Base-by-base conservation (phyloP, 2,113 vertebrate species). In the Pituophis catenifer region DNA sequence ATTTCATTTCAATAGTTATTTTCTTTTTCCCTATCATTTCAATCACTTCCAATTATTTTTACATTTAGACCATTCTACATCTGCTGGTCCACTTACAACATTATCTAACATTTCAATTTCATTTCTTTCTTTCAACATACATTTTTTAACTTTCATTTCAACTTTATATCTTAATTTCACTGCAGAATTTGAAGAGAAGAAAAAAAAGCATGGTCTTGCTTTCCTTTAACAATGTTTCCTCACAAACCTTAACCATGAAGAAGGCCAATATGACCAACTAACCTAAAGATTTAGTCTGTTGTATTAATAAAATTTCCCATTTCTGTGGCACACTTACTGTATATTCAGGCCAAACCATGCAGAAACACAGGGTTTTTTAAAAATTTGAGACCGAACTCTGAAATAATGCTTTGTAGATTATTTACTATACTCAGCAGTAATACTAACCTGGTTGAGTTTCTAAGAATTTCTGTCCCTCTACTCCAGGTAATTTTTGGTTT, bases 381-480 rank as follows among this genome's bases (percentile, higher is more conserved):
- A 58, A 29, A 62, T 10, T 5, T 26, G 33, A 33, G 48, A 52
- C 10, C 19, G 24, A 44, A 26, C 13, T 48, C 52, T 54, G 8
- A 65, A 88, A 62, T 50, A 65, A 48, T 88, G 57, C 17, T n/a
- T 53, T 33, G 53, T 24, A 88, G 5, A 15, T 52, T 38, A 88
- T 10, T 1, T 33, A 53, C 29, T 26, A 52, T 23, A 11, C 7
- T 48, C 86, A 90, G 24, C 89, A 88, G 8, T 29, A 94, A 21
- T 90, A 97, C 98, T 98, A 91, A 99, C 99, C 99, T 98, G 96
- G 98, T 99, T 4, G 98, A 98, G 96, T 99, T 99, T 90, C 96
- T 97, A 17, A 99, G 98, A 95, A 99, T 97, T 96, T 99, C 99
- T 0, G 99, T 99, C 93, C 98, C 99, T 98, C 99, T 99, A 97